phyloP scores from a whole-genome alignment of 2,888 invertebrate genomes.

The Amblyjoppa proteus region DNA sequence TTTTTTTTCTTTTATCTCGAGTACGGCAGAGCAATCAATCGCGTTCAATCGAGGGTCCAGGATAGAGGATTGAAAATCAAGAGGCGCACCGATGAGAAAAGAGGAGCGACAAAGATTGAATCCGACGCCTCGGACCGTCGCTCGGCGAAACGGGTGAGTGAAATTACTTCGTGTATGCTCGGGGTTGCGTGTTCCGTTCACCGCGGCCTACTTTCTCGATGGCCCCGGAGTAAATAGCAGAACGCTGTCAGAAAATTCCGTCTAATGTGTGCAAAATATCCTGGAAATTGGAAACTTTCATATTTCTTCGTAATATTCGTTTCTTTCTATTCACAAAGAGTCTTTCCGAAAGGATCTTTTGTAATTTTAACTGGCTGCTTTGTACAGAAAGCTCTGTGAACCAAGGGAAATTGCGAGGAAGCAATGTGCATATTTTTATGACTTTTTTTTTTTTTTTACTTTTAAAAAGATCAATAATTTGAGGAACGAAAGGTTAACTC shows the following conservation, averaged over 20 bases:
- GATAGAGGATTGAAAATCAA: constrained; percentile 29
- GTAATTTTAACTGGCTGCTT: neutral
- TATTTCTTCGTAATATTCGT: neutral
- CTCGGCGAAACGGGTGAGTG: neutral
- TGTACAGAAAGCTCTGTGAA: neutral
- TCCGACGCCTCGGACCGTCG: neutral
- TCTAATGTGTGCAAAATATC: neutral
- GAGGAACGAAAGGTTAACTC: neutral
- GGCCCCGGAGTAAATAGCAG: neutral
- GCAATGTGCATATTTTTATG: neutral
- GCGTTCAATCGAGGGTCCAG: constrained; percentile 19
- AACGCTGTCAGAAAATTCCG: neutral
- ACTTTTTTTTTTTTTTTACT: neutral
- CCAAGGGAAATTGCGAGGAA: neutral
- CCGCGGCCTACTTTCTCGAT: neutral
- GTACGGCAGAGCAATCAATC: constrained; percentile 28
- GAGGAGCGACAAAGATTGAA: constrained; percentile 24
- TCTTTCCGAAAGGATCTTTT: neutral
- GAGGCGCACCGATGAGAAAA: neutral
- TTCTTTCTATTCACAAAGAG: neutral
- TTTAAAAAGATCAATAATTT: neutral
- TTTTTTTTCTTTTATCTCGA: neutral
- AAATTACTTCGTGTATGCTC: neutral
- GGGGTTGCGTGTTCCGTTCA: neutral
- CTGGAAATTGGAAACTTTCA: neutral